Evolutionary conservation across 2,797 vertebrate genomes (phyloP).

Genomic region (Pristis pectinata): DNA sequence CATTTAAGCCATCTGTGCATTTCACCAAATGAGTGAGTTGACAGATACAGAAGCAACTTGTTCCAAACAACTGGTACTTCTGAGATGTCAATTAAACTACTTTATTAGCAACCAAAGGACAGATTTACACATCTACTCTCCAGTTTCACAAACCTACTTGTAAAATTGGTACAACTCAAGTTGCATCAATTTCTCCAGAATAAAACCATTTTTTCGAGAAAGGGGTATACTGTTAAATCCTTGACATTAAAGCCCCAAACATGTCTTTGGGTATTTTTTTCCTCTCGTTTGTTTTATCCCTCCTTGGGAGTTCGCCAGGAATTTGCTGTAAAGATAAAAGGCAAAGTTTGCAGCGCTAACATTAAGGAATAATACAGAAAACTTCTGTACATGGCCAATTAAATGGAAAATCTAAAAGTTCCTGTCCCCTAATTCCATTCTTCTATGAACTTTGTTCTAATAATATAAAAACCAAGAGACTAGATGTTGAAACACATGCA

Average conservation of each 20-base stretch:
- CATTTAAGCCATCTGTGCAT: neutral
- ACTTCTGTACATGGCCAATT: neutral
- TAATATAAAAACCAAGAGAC: neutral
- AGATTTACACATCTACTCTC: neutral
- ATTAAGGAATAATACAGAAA: neutral
- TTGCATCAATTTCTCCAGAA: neutral
- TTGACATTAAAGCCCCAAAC: neutral
- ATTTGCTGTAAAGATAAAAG: neutral
- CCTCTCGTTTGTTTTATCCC: neutral
- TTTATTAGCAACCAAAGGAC: too few relatives aligned
- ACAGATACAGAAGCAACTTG: neutral
- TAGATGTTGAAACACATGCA: neutral
- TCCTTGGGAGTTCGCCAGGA: neutral
- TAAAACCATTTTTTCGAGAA: neutral
- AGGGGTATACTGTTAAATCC: neutral
- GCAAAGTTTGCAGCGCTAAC: too few relatives aligned
- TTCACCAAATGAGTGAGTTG: neutral
- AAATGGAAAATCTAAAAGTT: neutral
- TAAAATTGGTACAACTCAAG: neutral
- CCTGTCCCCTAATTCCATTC: neutral
- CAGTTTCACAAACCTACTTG: too few relatives aligned
- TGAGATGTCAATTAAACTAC: too few relatives aligned
- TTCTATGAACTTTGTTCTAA: neutral
- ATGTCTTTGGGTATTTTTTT: neutral
- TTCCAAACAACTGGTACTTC: neutral